Evolutionary conservation across 2,797 vertebrate species (phyloP).

Genomic region (Scolopax bukidnonensis): DNA sequence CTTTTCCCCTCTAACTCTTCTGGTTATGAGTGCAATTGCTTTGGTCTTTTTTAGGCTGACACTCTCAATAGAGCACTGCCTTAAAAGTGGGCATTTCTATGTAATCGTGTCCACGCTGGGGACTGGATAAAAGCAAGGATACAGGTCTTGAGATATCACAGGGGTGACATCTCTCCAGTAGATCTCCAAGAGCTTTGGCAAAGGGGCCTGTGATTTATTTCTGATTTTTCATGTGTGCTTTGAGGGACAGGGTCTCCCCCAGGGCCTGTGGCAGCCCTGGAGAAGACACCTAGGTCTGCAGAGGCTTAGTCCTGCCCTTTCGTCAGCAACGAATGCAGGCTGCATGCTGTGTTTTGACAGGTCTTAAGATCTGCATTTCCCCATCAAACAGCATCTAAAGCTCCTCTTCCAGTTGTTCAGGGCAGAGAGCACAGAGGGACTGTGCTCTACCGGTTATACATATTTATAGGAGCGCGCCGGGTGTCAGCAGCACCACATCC

Average conservation of each 20-base stretch:
- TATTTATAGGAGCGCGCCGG: neutral
- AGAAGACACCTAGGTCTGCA: neutral
- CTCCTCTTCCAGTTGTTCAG: neutral
- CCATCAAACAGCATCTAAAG: neutral
- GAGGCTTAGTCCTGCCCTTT: neutral
- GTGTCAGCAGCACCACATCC: neutral
- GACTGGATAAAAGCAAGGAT: no score
- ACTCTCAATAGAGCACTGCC: neutral
- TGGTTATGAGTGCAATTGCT: neutral
- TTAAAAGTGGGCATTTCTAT: neutral
- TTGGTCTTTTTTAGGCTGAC: neutral
- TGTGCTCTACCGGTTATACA: neutral
- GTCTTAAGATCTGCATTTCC: neutral
- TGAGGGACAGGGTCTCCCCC: neutral
- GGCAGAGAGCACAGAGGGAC: neutral
- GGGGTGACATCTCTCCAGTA: neutral
- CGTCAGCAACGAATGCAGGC: neutral
- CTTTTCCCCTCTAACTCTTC: neutral
- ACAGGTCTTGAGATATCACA: neutral
- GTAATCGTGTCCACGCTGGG: rapidly evolving
- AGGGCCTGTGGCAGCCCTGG: neutral
- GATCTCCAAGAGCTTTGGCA: neutral
- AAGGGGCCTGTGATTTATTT: neutral
- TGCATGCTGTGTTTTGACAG: neutral
- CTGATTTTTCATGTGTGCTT: neutral